Conservation (phyloP, 2,113 vertebrate genomes). For the Salvelinus fontinalis region DNA sequence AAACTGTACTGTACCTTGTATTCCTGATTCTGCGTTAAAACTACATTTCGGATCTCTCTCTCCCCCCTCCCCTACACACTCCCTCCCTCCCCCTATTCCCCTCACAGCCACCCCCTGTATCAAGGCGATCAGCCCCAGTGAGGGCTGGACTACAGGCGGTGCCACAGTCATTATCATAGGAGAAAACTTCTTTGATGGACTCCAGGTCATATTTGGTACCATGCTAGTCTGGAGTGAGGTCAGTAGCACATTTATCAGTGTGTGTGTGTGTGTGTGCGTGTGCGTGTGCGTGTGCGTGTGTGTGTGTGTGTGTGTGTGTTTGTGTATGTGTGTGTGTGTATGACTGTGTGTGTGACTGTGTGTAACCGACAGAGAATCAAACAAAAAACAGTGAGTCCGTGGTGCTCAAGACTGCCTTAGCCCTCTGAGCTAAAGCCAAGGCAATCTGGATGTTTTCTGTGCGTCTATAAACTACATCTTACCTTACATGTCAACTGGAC, state of each 20-base stretch:
- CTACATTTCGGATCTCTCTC: conserved; percentile 28
- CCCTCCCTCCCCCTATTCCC: conserved; percentile 32
- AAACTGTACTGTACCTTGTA: too few species aligned
- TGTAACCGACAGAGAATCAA: too few species aligned
- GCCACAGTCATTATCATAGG: conserved; percentile 98
- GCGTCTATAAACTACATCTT: too few species aligned
- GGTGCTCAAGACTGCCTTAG: too few species aligned
- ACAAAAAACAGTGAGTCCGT: too few species aligned
- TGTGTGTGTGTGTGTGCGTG: background rate
- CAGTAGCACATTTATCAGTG: conserved; percentile 46
- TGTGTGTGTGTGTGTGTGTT: background rate
- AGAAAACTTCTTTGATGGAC: conserved; percentile 98
- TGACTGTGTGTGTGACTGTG: too few species aligned
- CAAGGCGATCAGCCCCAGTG: conserved; percentile 98
- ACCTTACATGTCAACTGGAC: conserved; percentile 60
- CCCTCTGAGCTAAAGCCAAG: too few species aligned
- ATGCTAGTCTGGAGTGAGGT: conserved; percentile 99
- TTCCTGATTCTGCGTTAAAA: too few species aligned
- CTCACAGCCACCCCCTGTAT: conserved; percentile 87
- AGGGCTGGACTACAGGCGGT: conserved; percentile 97
- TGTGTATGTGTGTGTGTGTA: background rate
- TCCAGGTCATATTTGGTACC: conserved; percentile 98
- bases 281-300: too few species aligned
- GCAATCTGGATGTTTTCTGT: too few species aligned
- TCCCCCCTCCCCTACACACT: conserved; percentile 27